These are phyloP conservation scores for Apamea anceps DNA, from an alignment of 2,888 invertebrate genomes.

Conservation along the genomic window DNA sequence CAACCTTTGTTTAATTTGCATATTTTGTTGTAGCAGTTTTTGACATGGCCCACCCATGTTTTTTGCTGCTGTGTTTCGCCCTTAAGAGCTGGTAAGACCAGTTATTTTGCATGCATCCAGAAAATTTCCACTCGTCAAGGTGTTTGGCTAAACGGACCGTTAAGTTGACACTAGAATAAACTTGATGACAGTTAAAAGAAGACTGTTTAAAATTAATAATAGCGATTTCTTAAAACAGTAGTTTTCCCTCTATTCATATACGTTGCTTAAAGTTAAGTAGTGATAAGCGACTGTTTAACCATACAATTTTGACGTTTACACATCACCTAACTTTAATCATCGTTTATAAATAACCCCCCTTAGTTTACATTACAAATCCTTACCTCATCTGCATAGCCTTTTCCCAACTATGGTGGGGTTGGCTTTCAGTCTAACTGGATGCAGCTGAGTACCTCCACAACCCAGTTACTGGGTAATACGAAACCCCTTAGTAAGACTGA, in stretches of 20 bases:
- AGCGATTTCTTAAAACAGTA: neutral
- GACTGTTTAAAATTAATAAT: neutral
- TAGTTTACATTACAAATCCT: neutral
- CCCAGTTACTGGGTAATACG: no score
- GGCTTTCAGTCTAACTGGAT: no score
- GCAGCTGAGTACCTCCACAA: no score
- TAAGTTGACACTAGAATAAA: neutral
- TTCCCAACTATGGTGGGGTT: no score
- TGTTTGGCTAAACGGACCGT: no score
- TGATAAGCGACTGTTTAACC: neutral
- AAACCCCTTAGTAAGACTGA: no score
- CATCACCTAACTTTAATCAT: no score
- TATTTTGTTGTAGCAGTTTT: conserved; percentile 1
- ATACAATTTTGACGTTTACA: no score
- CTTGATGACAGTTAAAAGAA: neutral
- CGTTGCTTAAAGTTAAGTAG: neutral
- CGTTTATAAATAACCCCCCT: no score
- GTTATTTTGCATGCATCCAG: neutral
- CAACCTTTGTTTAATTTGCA: conserved; percentile 12
- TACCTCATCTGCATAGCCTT: no score
- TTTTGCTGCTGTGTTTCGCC: neutral
- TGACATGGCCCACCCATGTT: neutral
- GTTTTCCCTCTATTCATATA: neutral
- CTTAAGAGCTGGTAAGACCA: neutral
- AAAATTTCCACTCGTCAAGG: neutral